Conservation (phyloP, 2,113 vertebrate genomes). For the Meles meles region DNA sequence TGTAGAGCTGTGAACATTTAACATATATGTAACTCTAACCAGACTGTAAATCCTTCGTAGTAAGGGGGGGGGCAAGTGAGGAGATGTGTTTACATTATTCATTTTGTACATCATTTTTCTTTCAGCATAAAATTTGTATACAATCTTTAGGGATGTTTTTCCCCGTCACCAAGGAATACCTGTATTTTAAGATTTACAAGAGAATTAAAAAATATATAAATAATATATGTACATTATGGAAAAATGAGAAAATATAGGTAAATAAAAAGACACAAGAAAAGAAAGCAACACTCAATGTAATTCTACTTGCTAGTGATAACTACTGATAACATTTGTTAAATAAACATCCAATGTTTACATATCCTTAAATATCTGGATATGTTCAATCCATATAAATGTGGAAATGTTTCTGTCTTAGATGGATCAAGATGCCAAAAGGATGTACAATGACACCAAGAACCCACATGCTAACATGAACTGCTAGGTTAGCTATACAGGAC, state of each 20-base stretch:
- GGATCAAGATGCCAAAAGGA: not conserved
- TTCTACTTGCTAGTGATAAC: not conserved
- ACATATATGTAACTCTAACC: not conserved
- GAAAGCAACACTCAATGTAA: not conserved
- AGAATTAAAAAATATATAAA: not conserved
- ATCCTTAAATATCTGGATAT: not conserved
- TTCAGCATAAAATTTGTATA: not conserved
- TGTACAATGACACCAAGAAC: not conserved
- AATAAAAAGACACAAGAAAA: not conserved
- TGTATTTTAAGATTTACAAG: not conserved
- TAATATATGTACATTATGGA: not conserved
- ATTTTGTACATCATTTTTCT: not conserved
- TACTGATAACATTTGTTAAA: not conserved
- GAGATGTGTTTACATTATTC: not conserved
- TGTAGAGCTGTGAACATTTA: not conserved
- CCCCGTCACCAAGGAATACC: not conserved
- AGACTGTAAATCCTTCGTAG: not conserved
- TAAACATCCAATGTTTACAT: not conserved
- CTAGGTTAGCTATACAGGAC: not conserved
- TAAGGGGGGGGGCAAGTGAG: not conserved
- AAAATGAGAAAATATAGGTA: not conserved
- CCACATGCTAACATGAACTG: not conserved
- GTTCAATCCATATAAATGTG: not conserved
- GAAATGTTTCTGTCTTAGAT: not conserved
- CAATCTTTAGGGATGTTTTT: not conserved